Conservation (phyloP, 2,797 vertebrate genomes). For the Crocodylus rhombifer region DNA sequence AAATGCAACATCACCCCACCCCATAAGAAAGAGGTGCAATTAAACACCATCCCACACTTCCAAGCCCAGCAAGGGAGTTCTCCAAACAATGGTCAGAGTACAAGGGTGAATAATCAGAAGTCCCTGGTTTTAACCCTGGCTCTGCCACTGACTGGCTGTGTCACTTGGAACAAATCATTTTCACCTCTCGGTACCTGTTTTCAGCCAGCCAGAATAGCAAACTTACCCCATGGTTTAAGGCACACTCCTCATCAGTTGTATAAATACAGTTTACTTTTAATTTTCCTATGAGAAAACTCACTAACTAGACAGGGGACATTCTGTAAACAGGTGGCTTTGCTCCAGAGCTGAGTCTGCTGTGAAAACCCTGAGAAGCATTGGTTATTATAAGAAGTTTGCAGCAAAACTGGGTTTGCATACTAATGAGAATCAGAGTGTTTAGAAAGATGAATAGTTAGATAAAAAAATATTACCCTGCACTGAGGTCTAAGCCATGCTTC, state of each 20-base stretch:
- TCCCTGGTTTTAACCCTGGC: neutral
- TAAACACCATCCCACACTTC: conserved; percentile 54
- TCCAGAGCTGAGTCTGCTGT: neutral
- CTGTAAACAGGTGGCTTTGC: neutral
- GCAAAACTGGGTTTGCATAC: neutral
- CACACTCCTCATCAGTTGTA: conserved; percentile 12
- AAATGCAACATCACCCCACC: neutral
- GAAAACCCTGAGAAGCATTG: neutral
- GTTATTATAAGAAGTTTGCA: neutral
- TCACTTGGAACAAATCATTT: neutral
- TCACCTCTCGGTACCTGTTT: neutral
- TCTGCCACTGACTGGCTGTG: neutral
- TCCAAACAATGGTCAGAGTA: neutral
- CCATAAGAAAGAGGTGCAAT: conserved; percentile 23
- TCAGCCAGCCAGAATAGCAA: neutral
- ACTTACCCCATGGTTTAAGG: neutral
- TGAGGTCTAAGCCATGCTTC: accelerated
- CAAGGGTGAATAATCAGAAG: neutral
- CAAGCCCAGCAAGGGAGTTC: conserved; percentile 7
- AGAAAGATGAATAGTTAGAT: neutral
- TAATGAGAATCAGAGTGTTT: neutral
- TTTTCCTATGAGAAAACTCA: neutral
- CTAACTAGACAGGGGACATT: neutral
- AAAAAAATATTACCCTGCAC: neutral
- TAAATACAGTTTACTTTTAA: neutral